phyloP scores from a whole-genome alignment of 1,140 invertebrate genomes.

The Drosophila gunungcola region DNA sequence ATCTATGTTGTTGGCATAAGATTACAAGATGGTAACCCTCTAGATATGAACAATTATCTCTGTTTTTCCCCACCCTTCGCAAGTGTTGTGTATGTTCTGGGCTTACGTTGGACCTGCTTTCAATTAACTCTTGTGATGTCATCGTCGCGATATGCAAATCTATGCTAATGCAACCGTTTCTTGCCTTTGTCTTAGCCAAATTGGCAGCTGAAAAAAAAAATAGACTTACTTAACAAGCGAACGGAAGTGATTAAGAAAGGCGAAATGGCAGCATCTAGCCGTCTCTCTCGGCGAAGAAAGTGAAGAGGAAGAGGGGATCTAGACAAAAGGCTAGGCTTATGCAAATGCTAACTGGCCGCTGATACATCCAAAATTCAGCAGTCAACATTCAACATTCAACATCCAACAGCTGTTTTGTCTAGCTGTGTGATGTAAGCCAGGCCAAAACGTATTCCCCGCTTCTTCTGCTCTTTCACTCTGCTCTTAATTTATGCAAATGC shows the following conservation, averaged over 20 bases:
- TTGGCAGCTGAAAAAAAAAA: slow-evolving; percentile 27
- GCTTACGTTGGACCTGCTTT: not conserved
- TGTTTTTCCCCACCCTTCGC: not conserved
- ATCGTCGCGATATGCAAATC: slow-evolving; percentile 44
- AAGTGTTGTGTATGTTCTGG: slow-evolving; percentile 21
- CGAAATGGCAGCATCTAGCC: slow-evolving; percentile 31
- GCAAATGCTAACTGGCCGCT: slow-evolving; percentile 58
- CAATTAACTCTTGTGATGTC: slow-evolving; percentile 43
- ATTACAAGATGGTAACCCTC: slow-evolving; percentile 29
- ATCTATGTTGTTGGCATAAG: slow-evolving; percentile 29
- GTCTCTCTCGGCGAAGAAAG: slow-evolving; percentile 52
- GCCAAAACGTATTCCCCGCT: slow-evolving; percentile 22
- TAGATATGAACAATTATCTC: slow-evolving; percentile 14
- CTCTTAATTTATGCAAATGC: slow-evolving; percentile 80
- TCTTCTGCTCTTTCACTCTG: slow-evolving; percentile 9
- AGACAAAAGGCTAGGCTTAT: slow-evolving; percentile 75
- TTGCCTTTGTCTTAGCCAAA: slow-evolving; percentile 46
- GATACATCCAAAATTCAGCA: slow-evolving; percentile 11
- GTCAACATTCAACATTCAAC: not conserved
- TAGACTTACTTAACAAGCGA: slow-evolving; percentile 67
- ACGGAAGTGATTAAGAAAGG: slow-evolving; percentile 78
- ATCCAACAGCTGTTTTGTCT: slow-evolving; percentile 65
- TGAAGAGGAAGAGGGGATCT: slow-evolving; percentile 57
- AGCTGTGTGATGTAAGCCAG: slow-evolving; percentile 67
- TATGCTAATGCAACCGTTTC: slow-evolving; percentile 33